Conservation (phyloP, 2,797 vertebrate genomes). For the Mustela erminea region DNA sequence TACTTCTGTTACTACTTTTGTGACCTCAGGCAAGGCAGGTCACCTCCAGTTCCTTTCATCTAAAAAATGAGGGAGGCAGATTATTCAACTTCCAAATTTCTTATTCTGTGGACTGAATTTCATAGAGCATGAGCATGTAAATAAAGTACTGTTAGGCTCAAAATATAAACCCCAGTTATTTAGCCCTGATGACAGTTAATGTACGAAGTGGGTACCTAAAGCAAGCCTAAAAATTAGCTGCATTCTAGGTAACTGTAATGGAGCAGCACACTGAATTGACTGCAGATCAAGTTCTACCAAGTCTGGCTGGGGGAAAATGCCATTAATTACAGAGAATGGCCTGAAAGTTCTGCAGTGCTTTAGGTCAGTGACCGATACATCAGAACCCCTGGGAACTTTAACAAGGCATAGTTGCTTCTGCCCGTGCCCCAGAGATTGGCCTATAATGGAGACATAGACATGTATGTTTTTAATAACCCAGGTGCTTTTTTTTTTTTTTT, state of each 20-base stretch:
- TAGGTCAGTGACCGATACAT: not conserved
- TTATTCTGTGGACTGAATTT: not conserved
- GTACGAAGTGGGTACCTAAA: not conserved
- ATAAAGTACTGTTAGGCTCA: not conserved
- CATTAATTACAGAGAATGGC: not conserved
- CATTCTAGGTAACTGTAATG: not conserved
- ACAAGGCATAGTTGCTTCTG: not conserved
- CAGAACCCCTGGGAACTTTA: not conserved
- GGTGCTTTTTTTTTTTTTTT: not conserved
- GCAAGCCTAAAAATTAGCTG: not conserved
- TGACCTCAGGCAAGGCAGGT: not conserved
- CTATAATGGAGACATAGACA: not conserved
- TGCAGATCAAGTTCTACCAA: not conserved
- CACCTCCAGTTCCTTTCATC: not conserved
- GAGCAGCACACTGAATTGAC: not conserved
- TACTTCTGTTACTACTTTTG: not conserved
- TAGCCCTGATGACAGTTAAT: not conserved
- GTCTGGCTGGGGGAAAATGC: not conserved
- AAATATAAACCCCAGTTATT: not conserved
- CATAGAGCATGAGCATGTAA: not conserved
- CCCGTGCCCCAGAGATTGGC: not conserved
- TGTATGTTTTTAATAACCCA: not conserved
- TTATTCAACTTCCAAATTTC: constrained; percentile 28
- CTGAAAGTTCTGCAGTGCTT: not conserved
- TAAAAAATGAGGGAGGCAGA: not conserved